phyloP scores from a whole-genome alignment of 2,797 vertebrate genomes.

The Furcifer pardalis region DNA sequence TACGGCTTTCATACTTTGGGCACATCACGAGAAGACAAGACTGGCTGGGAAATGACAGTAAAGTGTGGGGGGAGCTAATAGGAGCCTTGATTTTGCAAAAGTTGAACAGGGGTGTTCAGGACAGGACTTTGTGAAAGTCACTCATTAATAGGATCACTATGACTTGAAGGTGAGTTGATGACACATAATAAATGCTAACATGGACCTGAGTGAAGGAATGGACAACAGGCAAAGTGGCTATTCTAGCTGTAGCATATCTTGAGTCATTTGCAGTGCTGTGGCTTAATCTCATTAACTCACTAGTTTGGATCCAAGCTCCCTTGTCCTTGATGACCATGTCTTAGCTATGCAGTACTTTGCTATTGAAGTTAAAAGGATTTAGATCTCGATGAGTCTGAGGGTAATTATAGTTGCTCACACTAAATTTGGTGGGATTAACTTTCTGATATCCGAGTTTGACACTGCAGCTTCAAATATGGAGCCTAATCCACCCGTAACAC shows the following conservation, averaged over 20 bases:
- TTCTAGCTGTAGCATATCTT: background rate
- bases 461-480: background rate
- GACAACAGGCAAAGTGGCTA: background rate
- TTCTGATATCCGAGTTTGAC: background rate
- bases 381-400: background rate
- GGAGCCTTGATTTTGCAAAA: background rate
- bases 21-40: no score
- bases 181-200: background rate
- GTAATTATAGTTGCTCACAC: background rate
- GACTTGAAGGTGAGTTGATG: background rate
- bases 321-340: background rate
- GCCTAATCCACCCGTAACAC: background rate
- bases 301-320: background rate
- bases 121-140: no score
- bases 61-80: no score
- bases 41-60: no score
- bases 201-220: background rate
- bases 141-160: background rate
- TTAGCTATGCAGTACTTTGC: background rate
- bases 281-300: background rate
- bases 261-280: background rate
- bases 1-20: no score
- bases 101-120: background rate
- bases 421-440: background rate
- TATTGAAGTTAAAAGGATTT: background rate